Percentiles rank a stretch among this genome's conserved stretches.
Evolutionary conservation across 2,888 invertebrate genomes (phyloP).

Genomic region (Mythimna ferrago): DNA sequence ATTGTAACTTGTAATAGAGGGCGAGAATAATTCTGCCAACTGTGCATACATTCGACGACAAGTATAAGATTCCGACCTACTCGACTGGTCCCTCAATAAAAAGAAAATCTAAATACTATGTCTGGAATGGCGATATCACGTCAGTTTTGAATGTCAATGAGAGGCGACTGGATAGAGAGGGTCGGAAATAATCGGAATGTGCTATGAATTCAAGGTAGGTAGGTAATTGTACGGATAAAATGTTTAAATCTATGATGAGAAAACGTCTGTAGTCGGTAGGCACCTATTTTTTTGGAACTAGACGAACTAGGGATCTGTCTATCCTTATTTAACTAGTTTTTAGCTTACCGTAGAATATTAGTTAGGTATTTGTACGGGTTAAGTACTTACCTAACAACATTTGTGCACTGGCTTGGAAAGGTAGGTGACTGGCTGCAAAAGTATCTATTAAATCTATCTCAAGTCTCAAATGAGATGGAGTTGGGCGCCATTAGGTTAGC

Average conservation of each 20-base stretch:
- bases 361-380: background rate
- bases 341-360: background rate
- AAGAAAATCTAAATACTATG: background rate
- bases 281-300: background rate
- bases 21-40: too few relatives aligned
- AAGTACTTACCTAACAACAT: background rate
- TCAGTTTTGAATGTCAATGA: conserved; percentile 25
- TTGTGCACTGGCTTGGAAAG: background rate
- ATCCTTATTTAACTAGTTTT: background rate
- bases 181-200: conserved; percentile 7
- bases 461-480: background rate
- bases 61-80: too few relatives aligned
- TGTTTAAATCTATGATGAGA: background rate
- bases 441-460: background rate
- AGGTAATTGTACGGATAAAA: background rate
- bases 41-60: too few relatives aligned
- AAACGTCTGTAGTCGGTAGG: background rate
- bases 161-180: background rate
- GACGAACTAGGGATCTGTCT: background rate
- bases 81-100: background rate
- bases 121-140: conserved; percentile 8
- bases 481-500: background rate
- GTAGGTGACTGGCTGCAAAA: too few relatives aligned
- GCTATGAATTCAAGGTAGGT: conserved; percentile 1
- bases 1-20: too few relatives aligned